Conservation (phyloP, 2,797 vertebrate species). For the Sebastiscus albofasciatus region DNA sequence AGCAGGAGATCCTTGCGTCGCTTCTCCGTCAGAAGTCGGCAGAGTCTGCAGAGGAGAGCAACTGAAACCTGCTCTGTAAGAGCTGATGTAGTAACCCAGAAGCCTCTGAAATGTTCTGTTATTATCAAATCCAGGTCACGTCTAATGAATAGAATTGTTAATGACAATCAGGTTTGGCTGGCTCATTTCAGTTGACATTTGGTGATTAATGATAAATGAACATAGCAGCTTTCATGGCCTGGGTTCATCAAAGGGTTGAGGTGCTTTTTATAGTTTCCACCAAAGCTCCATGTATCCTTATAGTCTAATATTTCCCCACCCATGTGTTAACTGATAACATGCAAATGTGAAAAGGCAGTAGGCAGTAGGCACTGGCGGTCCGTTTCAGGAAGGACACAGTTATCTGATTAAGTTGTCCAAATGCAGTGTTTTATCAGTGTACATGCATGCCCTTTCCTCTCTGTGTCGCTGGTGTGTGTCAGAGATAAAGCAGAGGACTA, state of each 20-base stretch:
- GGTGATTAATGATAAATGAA: neutral
- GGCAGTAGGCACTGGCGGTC: neutral
- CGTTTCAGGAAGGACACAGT: constrained; percentile 47
- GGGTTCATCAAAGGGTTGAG: neutral
- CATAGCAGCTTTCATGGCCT: neutral
- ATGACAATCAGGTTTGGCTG: neutral
- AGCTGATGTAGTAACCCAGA: neutral
- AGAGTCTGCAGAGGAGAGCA: constrained; percentile 83
- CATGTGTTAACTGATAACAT: constrained; percentile 34
- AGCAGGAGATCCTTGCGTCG: constrained; percentile 88
- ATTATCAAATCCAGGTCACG: neutral
- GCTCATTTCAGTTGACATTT: neutral
- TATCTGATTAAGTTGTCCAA: constrained; percentile 52
- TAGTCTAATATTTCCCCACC: constrained; percentile 2
- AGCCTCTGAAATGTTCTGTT: neutral
- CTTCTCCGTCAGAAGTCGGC: constrained; percentile 86
- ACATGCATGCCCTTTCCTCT: constrained; percentile 35
- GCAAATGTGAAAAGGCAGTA: constrained; percentile 45
- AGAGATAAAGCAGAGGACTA: constrained; percentile 40
- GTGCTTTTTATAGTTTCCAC: neutral
- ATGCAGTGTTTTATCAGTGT: constrained; percentile 58
- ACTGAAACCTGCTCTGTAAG: constrained; percentile 80
- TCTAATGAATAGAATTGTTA: neutral
- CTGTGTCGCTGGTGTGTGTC: constrained; percentile 45
- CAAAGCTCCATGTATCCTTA: neutral